phyloP scores from a whole-genome alignment of 2,113 vertebrate genomes.

The Oreochromis spilurus region DNA sequence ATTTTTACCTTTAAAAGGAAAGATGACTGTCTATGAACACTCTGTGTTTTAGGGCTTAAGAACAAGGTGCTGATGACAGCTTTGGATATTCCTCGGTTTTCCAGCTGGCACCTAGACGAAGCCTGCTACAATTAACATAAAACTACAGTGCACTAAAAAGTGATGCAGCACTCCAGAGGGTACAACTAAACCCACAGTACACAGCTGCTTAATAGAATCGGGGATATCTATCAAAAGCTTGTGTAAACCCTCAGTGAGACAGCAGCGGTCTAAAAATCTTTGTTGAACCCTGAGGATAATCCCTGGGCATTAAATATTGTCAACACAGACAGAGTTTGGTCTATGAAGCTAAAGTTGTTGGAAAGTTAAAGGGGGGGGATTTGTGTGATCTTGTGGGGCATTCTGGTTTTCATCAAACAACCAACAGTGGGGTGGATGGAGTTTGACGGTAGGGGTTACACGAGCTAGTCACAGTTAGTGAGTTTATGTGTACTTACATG shows the following conservation, averaged over 20 bases:
- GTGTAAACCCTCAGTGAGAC: slow-evolving; percentile 54
- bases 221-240: slow-evolving; percentile 63
- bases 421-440: background rate
- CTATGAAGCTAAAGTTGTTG: slow-evolving; percentile 45
- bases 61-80: slow-evolving; percentile 49
- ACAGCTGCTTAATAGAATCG: slow-evolving; percentile 61
- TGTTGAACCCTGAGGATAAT: slow-evolving; percentile 60
- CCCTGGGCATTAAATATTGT: slow-evolving; percentile 65
- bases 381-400: slow-evolving; percentile 41
- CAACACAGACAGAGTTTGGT: slow-evolving; percentile 67
- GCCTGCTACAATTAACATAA: slow-evolving; percentile 40
- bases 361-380: slow-evolving; percentile 51
- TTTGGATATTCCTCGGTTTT: slow-evolving; percentile 33
- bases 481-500: slow-evolving; percentile 6
- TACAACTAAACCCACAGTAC: slow-evolving; percentile 39
- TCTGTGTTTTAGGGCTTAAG: slow-evolving; percentile 6
- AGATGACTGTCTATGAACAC: slow-evolving; percentile 30
- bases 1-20: slow-evolving; percentile 10
- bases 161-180: slow-evolving; percentile 50
- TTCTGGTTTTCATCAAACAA: slow-evolving; percentile 70
- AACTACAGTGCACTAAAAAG: slow-evolving; percentile 48
- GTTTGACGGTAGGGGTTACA: slow-evolving; percentile 28
- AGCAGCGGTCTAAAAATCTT: slow-evolving; percentile 50
- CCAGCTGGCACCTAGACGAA: slow-evolving; percentile 39
- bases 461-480: background rate